Evolutionary conservation across 2,797 vertebrate species (phyloP).

Genomic region (Peromyscus melanophrys): DNA sequence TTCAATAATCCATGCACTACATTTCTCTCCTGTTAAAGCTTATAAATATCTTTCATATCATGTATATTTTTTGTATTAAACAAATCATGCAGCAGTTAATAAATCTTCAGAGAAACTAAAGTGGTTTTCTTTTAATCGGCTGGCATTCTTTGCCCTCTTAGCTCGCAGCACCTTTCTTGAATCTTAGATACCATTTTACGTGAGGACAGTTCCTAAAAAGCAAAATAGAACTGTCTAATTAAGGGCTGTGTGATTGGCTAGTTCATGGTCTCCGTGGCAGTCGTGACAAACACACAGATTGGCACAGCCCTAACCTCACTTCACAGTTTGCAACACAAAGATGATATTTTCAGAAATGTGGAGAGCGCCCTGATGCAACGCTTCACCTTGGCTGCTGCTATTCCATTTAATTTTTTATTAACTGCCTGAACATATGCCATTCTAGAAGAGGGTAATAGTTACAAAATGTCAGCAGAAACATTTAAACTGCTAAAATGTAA

Average conservation of each 20-base stretch:
- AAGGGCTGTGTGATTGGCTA: constrained; percentile 91
- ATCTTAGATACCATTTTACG: constrained; percentile 87
- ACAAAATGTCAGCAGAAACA: constrained; percentile 98
- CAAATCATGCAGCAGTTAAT: constrained; percentile 80
- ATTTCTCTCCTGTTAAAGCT: background rate
- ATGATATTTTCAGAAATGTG: constrained; percentile 92
- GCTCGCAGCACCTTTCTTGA: constrained; percentile 87
- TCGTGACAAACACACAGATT: constrained; percentile 91
- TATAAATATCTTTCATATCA: background rate
- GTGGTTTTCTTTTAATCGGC: constrained; percentile 76
- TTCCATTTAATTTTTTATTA: constrained; percentile 96
- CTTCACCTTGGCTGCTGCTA: constrained; percentile 92
- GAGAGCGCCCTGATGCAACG: constrained; percentile 89
- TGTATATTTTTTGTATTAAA: constrained; percentile 31
- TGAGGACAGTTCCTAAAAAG: constrained; percentile 88
- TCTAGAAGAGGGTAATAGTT: constrained; percentile 96
- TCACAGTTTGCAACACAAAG: constrained; percentile 91
- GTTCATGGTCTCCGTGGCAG: constrained; percentile 92
- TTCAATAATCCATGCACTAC: background rate
- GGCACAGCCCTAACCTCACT: constrained; percentile 90
- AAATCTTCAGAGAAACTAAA: constrained; percentile 79
- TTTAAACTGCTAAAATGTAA: constrained; percentile 95
- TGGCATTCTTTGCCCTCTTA: constrained; percentile 85
- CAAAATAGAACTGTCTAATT: constrained; percentile 92
- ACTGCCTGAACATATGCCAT: constrained; percentile 95